These are phyloP conservation scores for Epiblema foenella DNA, from an alignment of 2,888 invertebrate genomes.

Conservation along the genomic window DNA sequence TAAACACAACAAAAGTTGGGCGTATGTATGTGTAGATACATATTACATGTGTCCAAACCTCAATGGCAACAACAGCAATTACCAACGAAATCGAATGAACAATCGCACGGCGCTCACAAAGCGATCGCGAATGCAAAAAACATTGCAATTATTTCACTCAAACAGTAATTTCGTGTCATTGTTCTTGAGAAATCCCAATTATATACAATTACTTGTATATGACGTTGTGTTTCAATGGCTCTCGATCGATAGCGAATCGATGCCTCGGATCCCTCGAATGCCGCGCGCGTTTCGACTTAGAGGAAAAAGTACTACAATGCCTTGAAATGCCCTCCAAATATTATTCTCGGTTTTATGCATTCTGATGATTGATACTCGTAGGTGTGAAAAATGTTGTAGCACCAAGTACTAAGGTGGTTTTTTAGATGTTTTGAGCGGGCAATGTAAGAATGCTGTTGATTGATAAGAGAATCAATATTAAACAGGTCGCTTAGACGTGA, in stretches of 20 bases:
- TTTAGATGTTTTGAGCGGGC: conserved; percentile 4
- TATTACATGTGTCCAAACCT: conserved; percentile 38
- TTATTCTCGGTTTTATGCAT: conserved; percentile 49
- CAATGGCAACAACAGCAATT: conserved; percentile 51
- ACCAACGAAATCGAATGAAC: conserved; percentile 64
- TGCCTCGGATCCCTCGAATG: conserved; percentile 69
- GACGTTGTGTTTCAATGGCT: conserved; percentile 72
- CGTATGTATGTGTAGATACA: conserved; percentile 20
- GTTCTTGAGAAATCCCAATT: conserved; percentile 84
- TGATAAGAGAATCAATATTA: conserved; percentile 40
- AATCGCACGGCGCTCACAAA: conserved; percentile 72
- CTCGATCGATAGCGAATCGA: conserved; percentile 77
- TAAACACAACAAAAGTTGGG: background rate
- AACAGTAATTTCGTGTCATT: conserved; percentile 82
- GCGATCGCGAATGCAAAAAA: conserved; percentile 66
- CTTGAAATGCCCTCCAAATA: conserved; percentile 61
- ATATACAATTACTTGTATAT: conserved; percentile 84
- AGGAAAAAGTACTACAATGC: conserved; percentile 77
- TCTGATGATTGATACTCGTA: conserved; percentile 53
- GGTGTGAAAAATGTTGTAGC: conserved; percentile 67
- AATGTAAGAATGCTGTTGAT: conserved; percentile 29
- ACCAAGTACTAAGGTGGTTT: conserved; percentile 28
- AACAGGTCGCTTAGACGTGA: conserved; percentile 7
- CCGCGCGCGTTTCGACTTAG: conserved; percentile 53
- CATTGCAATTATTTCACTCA: conserved; percentile 80